Conservation (phyloP, 1,140 invertebrate species). For the Aradophagus sp. region DNA sequence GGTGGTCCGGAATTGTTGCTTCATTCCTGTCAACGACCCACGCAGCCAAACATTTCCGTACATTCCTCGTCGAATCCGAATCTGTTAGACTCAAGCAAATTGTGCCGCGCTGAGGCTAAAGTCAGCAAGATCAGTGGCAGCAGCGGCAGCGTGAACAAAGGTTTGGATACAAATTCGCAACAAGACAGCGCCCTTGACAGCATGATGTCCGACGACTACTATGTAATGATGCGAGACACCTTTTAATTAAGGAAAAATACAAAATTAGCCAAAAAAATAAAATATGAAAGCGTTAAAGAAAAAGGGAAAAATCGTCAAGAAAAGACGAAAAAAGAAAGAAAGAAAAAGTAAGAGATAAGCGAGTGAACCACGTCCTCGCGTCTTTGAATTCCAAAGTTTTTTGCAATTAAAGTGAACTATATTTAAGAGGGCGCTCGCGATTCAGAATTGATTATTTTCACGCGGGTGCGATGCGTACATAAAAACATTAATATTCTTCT, state of each 20-base stretch:
- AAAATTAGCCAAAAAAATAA: background rate
- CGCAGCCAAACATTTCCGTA: constrained; percentile 68
- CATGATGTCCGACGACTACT: constrained; percentile 63
- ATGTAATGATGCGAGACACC: constrained; percentile 64
- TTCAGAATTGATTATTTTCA: constrained; percentile 15
- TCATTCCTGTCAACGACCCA: constrained; percentile 69
- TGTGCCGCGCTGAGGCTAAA: constrained; percentile 16
- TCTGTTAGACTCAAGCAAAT: constrained; percentile 65
- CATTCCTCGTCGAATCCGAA: constrained; percentile 71
- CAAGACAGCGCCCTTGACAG: constrained; percentile 67
- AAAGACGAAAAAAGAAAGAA: constrained; percentile 1
- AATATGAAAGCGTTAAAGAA: too few relatives aligned
- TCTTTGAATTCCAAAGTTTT: constrained; percentile 36
- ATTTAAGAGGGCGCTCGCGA: constrained; percentile 7
- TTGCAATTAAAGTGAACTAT: constrained; percentile 9
- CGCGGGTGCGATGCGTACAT: constrained; percentile 20
- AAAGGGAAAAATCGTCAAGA: background rate
- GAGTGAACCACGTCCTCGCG: constrained; percentile 7
- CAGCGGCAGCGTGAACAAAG: constrained; percentile 61
- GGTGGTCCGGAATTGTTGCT: constrained; percentile 87
- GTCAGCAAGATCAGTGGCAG: constrained; percentile 60
- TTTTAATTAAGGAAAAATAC: constrained; percentile 19
- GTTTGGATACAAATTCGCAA: constrained; percentile 67
- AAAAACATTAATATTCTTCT: constrained; percentile 13
- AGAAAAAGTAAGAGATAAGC: constrained; percentile 43